Percentiles rank a stretch among this genome's conserved stretches.
Conservation (phyloP, 2,797 vertebrate species). For the Melanotaenia maccullochi region DNA sequence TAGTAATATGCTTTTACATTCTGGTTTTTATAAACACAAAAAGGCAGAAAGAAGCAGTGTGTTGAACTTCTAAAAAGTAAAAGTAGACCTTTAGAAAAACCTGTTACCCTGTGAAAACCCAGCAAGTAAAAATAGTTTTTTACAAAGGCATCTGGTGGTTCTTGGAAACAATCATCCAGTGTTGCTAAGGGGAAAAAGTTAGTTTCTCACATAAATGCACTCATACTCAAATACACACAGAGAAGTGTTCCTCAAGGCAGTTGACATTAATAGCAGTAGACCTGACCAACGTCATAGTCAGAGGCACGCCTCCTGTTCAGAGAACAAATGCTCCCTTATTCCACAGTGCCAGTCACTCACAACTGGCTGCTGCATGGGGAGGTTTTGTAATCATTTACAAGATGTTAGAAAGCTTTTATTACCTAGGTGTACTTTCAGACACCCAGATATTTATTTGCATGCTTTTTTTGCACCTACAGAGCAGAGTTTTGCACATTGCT, state of each 20-base stretch:
- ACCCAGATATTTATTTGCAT: background rate
- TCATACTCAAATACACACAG: background rate
- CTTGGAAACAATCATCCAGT: conserved; percentile 40
- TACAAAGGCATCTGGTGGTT: conserved; percentile 41
- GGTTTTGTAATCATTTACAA: conserved; percentile 23
- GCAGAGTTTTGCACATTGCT: background rate
- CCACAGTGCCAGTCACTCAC: conserved; percentile 19
- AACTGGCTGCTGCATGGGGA: background rate
- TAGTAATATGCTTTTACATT: conserved; percentile 49
- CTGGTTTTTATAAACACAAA: conserved; percentile 28
- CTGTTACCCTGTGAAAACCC: conserved; percentile 11
- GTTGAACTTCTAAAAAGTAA: too few species aligned
- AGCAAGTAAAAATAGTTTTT: conserved; percentile 47
- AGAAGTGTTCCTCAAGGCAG: conserved; percentile 28
- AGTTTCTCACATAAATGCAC: conserved; percentile 4
- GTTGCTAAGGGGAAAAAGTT: conserved; percentile 19
- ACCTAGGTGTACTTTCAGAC: background rate
- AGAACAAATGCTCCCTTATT: conserved; percentile 4
- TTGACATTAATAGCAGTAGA: conserved; percentile 41
- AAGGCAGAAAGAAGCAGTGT: too few species aligned
- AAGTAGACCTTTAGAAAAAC: conserved; percentile 10
- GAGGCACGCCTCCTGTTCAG: conserved; percentile 11
- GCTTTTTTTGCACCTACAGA: conserved; percentile 1
- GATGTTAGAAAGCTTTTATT: conserved; percentile 8
- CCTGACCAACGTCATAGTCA: conserved; percentile 3